Base-by-base conservation (phyloP, 2,888 invertebrate species). In the Drosophila colorata region DNA sequence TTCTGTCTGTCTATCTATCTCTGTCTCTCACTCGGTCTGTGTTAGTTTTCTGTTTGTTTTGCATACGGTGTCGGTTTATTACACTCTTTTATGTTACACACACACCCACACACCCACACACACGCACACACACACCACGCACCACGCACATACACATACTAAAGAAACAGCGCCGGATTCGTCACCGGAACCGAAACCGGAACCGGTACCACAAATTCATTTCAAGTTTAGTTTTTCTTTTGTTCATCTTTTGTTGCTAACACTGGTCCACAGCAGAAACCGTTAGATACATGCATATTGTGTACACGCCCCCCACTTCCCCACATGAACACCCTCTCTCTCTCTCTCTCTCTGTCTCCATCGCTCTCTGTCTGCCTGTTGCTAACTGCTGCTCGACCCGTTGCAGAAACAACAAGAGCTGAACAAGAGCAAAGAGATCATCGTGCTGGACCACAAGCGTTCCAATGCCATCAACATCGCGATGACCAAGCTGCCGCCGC, bases 401-500 rank as follows among this genome's bases (percentile, higher is more conserved):
- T 87, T 85, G 58, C 92, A 96, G 96, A 96, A 96, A 93, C 96
- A 96, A 93, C 95, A 96, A 93, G 96, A 96, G 90, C 93, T 95
- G 92, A 96, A 96, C 90, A 96, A 96, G 89, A 97, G 96, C 93
- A 97, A 97, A 91, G 97, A 98, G 92, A 95, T 98, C 70, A 97
- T 98, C 59, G 98, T 99, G 40, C 93, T 99, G 92, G 98, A 98
- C 92, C 96, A 98, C 46, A 99, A 99, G 92, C 94, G 99, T 75
- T 99, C 99, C 7, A 99, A 99, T 92, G 99, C 98, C 41, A 99
- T 99, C 83, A 99, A 99, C 92, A 99, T 99, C 87, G 99, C 99
- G 14, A 97, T 99, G 96, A 99, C 99, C 20, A 99, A 99, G 91
- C 93, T 99, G 74, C 99, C 99, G 2, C 99, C 99, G 0, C 98